phyloP scores from a whole-genome alignment of 2,113 vertebrate species.

The Choloepus hoffmanni region DNA sequence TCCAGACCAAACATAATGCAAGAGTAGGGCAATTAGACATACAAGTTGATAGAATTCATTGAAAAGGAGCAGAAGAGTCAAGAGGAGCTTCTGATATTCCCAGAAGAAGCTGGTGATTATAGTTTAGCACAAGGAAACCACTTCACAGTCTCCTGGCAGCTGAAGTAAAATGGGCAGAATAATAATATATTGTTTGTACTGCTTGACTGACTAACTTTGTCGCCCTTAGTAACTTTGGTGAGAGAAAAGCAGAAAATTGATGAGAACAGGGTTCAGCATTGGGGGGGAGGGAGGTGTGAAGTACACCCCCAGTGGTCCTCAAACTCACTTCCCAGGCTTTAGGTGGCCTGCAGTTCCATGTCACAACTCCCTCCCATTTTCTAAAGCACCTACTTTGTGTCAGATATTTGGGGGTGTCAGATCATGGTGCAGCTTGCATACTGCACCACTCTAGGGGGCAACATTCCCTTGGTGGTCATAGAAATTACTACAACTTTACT shows the following conservation, averaged over 20 bases:
- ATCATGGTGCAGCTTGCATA: background rate
- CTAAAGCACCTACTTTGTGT: background rate
- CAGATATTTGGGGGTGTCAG: background rate
- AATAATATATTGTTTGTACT: background rate
- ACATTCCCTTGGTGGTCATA: background rate
- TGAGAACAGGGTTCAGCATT: background rate
- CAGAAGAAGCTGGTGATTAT: background rate
- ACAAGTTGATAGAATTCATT: background rate
- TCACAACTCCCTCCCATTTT: background rate
- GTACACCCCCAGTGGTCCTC: background rate
- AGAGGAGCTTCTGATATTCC: background rate
- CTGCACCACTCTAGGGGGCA: background rate
- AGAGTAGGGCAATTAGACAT: background rate
- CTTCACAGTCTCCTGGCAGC: background rate
- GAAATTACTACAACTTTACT: background rate
- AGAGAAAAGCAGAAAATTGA: background rate
- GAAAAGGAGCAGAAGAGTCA: background rate
- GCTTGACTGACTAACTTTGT: background rate
- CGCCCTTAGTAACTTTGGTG: background rate
- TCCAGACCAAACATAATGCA: background rate
- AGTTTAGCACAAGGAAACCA: background rate
- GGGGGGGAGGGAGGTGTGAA: background rate
- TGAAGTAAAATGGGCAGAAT: background rate
- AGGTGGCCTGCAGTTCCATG: background rate
- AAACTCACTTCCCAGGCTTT: background rate